Evolutionary conservation across 2,113 vertebrate species (phyloP), one percentile per base, ranked within the genome.

Genomic region (cat (Felis catus)): DNA sequence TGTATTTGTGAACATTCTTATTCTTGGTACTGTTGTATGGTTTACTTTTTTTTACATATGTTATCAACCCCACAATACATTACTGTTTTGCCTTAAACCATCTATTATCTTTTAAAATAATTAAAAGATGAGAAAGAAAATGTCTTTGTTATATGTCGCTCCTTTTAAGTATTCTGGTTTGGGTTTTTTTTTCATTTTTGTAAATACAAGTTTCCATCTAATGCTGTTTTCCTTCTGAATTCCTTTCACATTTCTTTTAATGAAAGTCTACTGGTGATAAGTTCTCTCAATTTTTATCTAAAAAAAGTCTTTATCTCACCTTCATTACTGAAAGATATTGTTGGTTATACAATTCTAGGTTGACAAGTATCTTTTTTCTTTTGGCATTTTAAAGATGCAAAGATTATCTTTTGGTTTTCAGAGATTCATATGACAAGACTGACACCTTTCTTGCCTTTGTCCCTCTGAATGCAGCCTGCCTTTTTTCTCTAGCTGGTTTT

Each of bases 41-140:
- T 74, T 93, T 39, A 48, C 13, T 9, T 66, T 68, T 68, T 73
- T 66, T 68, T 73, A 7, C 80, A 25, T 33, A 10, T 45, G 23
- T 63, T 9, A 31, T 81, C 31, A 61, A 45, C 39, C 66, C 5
- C 3, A 7, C 13, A 29, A 18, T 14, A 39, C 5, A 7, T 55
- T 27, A 39, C 71, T 27, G 33, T 81, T 68, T 81, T 86, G 12
- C 58, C 80, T 91, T 86, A 74, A 95, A 81, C 16, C 12, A 15
- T 68, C 21, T 53, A 11, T 55, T 73, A 15, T 41, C 29, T 89
- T 94, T 80, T 58, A 76, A 89, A 51, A 61, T 23, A 86, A 85
- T 74, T 84, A 53, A 89, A 94, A 31, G 15, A 58, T 74, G 78
- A 89, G 45, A 84, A 83, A 74, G 66, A 86, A 96, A 82, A 16